Base-by-base conservation (phyloP, 2,113 vertebrate genomes). In the Phoenicopterus ruber region DNA sequence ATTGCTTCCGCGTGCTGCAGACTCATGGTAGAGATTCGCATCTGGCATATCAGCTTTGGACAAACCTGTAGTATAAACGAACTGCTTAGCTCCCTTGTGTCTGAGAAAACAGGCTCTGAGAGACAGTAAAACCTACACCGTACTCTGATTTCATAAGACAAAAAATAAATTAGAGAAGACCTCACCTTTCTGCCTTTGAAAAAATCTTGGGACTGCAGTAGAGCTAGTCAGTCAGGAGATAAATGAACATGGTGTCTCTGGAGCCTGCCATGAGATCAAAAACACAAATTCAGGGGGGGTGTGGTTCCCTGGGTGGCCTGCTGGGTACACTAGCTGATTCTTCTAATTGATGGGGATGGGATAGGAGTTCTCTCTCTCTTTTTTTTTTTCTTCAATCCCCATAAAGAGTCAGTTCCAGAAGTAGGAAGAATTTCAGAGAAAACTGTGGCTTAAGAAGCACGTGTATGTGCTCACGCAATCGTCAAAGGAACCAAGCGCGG, bases 21-120 rank as follows among this genome's bases (percentile, higher is more conserved):
- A 40, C 36, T 65, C 32, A 5, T 6, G 32, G 34, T 31, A 67
- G 49, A 50, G 61, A 72, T 76, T 82, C 85, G 57, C 31, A 89
- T 44, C 17, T 54, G 65, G 52, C 17, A 13, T 38, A 72, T 29
- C 44, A 16, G 58, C 47, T 90, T 76, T 52, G 67, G n/a, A 57
- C 34, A 85, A 50, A 86, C 18, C 18, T 67, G 6, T 50, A 63
- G 44, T 36, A 38, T 71, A 67, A 94, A 86, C 42, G 82, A 89
- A 71, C 13, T 8, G 40, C 0, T 0, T 9, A 44, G 83, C 19
- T 74, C 24, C 26, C n/a, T 46, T 1, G 2, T 36, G 63, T 62
- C 38, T 67, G 73, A 54, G 59, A 69, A 44, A 70, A 61, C 36
- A 36, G 34, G 19, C 58, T 42, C 6, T 16, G 10, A 59, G 55